Base-by-base conservation (phyloP, 2,888 invertebrate genomes). In the Hirtodrosophila histrioides region DNA sequence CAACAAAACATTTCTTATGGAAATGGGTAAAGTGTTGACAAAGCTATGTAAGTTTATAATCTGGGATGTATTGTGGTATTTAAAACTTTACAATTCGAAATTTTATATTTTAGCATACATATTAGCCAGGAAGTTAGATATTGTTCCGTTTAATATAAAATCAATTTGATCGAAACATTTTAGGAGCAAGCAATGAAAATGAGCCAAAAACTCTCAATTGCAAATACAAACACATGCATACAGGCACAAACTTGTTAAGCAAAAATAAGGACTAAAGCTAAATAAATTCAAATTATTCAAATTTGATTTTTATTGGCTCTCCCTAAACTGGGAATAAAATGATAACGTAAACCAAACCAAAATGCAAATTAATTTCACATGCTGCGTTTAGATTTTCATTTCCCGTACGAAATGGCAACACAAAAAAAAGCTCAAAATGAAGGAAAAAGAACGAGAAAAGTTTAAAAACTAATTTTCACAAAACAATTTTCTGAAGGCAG, bases 261-360 rank as follows among this genome's bases (percentile, higher is more conserved):
- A 39, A 48, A 43, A 43, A 35, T 17, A 27, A 17, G n/a, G 37
- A 44, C 46, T 24, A 55, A 57, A 56, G 54, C 70, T 75, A 83
- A 88, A 86, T 83, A 88, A 88, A 88, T 88, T 79, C 88, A 78
- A 85, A 83, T 82, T 82, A 79, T 83, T 78, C 61, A 88, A 88
- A 88, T 83, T 86, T 86, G 71, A 82, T 88, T 83, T 83, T 83
- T 74, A 87, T 88, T 87, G 68, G 49, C 27, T 11, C 27, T 9
- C 17, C 39, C 40, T 17, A 17, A 27, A 27, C 27, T 17, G 8
- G 45, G 12, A 49, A 55, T 33, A 44, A 61, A 31, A 65, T 74
- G 75, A 77, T 68, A 82, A 49, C 36, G 44, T 11, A 58, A 64
- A 48, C 17, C 45, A 61, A 62, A 64, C 60, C 64, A 53, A 88